Evolutionary conservation across 2,888 invertebrate genomes (phyloP), one percentile per base, ranked within the genome.

Genomic region (Napeogenes sylphis): DNA sequence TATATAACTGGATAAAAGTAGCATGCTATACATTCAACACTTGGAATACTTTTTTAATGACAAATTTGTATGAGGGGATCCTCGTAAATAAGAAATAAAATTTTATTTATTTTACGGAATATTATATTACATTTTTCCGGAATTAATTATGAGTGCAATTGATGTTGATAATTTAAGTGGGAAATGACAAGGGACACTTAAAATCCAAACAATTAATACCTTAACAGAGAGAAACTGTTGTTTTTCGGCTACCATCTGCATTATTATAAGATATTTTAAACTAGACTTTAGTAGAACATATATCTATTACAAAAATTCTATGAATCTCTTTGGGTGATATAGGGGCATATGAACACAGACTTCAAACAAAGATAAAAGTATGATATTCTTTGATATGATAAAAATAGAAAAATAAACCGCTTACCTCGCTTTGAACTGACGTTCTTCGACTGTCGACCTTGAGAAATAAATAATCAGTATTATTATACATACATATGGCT

Each of bases 141-240:
- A 2, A 47, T 47, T 8, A 30, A 3, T 51, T 51, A 2, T 12
- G 10, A 51, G 30, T 30, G 12, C 10, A 51, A 51, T 30, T 51
- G 51, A 35, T 35, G 4, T 35, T 21, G 47, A 14, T 6, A 3
- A 51, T 21, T 51, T 12, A 30, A 30, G 14, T 21, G 6, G 51
- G 51, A 12, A 65, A 62, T 61, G 63, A 56, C 59, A 65, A 47
- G 2, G 5, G 33, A n/a, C 13, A 55, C 63, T 63, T 55, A 57
- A 57, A 62, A 60, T 38, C 45, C 33, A 33, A 8, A 38, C 13
- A 55, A 14, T 71, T 79, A 21, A 77, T 90, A 90, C 90, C 89
- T 90, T 86, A 38, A 85, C 80, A 81, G 81, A 82, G 65, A 89
- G 76, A 71, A 73, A 84, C 70, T 84, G 80, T 61, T 81, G 75